Percentiles rank a stretch among this genome's conserved stretches.
Conservation (phyloP, 1,140 invertebrate species). For the Condylostylus longicornis region DNA sequence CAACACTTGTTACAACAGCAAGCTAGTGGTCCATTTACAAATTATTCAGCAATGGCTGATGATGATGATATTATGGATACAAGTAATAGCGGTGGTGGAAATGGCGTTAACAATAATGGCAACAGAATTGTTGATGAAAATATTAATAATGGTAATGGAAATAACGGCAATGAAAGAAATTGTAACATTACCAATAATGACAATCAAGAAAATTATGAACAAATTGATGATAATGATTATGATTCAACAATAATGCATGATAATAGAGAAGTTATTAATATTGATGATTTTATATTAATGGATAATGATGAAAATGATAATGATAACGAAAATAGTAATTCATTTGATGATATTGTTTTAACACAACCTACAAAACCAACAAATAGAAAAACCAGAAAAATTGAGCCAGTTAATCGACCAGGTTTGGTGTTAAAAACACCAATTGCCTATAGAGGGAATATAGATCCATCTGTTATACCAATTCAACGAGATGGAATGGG, state of each 20-base stretch:
- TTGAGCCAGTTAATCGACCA: constrained; percentile 59
- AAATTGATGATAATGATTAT: constrained; percentile 19
- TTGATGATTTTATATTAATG: constrained; percentile 31
- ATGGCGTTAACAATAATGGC: constrained; percentile 3
- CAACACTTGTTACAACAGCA: constrained; percentile 27
- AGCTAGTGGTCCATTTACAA: constrained; percentile 20
- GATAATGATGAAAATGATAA: no score
- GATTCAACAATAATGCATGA: constrained; percentile 28
- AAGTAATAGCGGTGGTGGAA: constrained; percentile 6
- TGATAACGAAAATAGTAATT: no score
- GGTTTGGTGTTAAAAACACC: constrained; percentile 60
- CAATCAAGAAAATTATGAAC: constrained; percentile 20
- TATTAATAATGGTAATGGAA: constrained; percentile 9
- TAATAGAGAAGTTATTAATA: constrained; percentile 30
- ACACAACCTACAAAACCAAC: constrained; percentile 11
- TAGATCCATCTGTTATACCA: constrained; percentile 60
- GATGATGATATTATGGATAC: constrained; percentile 11
- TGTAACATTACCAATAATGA: constrained; percentile 19
- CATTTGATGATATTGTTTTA: constrained; percentile 33
- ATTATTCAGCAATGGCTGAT: constrained; percentile 23
- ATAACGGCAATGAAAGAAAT: constrained; percentile 3
- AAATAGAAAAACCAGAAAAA: constrained; percentile 39
- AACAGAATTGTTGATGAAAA: constrained; percentile 8
- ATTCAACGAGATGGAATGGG: constrained; percentile 72
- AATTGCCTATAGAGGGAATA: constrained; percentile 63